phyloP scores from a whole-genome alignment of 2,113 vertebrate genomes.

The Pollachius pollachius region DNA sequence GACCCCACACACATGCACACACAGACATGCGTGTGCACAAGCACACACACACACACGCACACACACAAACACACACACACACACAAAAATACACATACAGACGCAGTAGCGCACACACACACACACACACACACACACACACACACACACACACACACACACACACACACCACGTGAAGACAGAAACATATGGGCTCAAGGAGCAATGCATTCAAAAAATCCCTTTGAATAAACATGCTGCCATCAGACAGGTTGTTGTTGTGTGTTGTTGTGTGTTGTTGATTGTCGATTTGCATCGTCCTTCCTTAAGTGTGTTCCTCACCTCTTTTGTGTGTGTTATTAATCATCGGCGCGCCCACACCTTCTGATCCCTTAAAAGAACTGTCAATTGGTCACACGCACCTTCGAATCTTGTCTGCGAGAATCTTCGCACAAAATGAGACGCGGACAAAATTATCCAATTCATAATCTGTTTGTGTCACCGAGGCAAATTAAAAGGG shows the following conservation, averaged over 20 bases:
- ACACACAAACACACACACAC: constrained; percentile 15
- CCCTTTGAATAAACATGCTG: constrained; percentile 54
- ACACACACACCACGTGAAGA: constrained; percentile 4
- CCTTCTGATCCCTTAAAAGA: constrained; percentile 53
- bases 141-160: constrained; percentile 9
- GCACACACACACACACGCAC: constrained; percentile 8
- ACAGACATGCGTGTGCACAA: constrained; percentile 1
- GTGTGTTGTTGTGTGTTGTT: neutral
- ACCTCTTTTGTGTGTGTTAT: constrained; percentile 41
- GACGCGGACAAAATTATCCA: constrained; percentile 5
- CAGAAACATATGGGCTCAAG: neutral
- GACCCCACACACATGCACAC: neutral
- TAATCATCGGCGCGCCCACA: constrained; percentile 36
- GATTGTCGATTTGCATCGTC: constrained; percentile 44
- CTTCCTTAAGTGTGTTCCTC: constrained; percentile 42
- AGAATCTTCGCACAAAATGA: constrained; percentile 21
- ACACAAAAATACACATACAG: neutral
- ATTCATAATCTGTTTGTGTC: constrained; percentile 21
- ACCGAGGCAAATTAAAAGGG: neutral
- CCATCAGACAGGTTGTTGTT: constrained; percentile 26
- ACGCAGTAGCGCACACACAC: constrained; percentile 8
- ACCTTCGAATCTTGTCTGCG: constrained; percentile 4
- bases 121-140: constrained; percentile 12
- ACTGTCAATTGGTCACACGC: constrained; percentile 46
- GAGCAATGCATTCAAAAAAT: constrained; percentile 16